These are phyloP conservation scores for Sebastes itinus DNA, from an alignment of 2,797 vertebrate genomes.

Conservation along the genomic window DNA sequence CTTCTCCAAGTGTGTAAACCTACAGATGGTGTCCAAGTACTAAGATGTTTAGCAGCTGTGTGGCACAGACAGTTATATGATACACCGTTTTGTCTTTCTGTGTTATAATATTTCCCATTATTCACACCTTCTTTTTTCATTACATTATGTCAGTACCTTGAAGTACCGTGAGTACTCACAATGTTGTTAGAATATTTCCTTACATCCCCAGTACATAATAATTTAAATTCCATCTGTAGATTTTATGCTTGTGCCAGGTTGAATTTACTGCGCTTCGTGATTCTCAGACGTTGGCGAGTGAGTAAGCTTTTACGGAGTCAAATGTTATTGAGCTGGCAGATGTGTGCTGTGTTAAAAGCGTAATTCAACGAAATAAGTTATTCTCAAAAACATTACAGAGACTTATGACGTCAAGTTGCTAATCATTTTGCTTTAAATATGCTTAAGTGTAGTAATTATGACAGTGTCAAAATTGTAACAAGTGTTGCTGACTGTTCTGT, in stretches of 20 bases:
- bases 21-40: not conserved
- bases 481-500: not conserved
- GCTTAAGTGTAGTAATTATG: not conserved
- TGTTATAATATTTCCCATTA: not conserved
- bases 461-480: not conserved
- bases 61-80: not conserved
- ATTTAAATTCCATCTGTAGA: not conserved
- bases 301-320: conserved; percentile 11
- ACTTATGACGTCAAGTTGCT: not conserved
- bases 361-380: not conserved
- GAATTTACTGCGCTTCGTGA: not conserved
- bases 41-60: not conserved
- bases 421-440: not conserved
- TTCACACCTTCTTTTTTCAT: not conserved
- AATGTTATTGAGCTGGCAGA: conserved; percentile 18
- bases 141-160: not conserved
- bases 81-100: not conserved
- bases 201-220: not conserved
- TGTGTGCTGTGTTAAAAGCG: not conserved
- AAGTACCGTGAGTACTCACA: not conserved
- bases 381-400: not conserved
- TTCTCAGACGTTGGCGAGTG: not conserved
- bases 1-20: not conserved
- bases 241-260: conserved; percentile 16
- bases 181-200: not conserved